phyloP scores from a whole-genome alignment of 2,888 invertebrate species.

The Gymnocheta viridis region DNA sequence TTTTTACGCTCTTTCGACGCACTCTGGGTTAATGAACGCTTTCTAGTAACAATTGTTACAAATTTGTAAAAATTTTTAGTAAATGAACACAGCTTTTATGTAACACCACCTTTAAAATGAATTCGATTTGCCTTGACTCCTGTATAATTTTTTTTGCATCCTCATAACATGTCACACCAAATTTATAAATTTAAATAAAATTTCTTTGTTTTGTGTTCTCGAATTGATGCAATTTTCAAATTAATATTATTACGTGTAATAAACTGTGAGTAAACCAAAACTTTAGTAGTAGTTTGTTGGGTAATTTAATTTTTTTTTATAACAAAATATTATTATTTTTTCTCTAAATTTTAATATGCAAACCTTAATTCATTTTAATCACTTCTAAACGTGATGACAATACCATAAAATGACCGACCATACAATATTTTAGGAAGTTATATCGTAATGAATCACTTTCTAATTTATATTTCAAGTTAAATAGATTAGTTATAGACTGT shows the following conservation, averaged over 20 bases:
- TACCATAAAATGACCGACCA: slow-evolving; percentile 65
- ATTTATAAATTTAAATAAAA: not conserved
- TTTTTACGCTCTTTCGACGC: too few relatives aligned
- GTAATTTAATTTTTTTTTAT: not conserved
- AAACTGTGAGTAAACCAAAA: not conserved
- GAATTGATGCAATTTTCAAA: not conserved
- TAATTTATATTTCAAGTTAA: too few relatives aligned
- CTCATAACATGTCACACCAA: not conserved
- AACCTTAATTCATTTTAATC: slow-evolving; percentile 67
- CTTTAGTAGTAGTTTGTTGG: not conserved
- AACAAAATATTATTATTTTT: not conserved
- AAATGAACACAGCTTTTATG: too few relatives aligned
- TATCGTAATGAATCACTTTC: too few relatives aligned
- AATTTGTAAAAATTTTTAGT: too few relatives aligned
- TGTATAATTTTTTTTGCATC: too few relatives aligned
- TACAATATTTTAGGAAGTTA: slow-evolving; percentile 47
- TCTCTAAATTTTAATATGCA: slow-evolving; percentile 7
- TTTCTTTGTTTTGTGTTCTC: not conserved
- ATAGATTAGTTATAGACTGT: too few relatives aligned
- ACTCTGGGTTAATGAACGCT: too few relatives aligned
- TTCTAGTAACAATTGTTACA: too few relatives aligned
- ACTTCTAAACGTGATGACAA: slow-evolving; percentile 69
- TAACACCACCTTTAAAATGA: too few relatives aligned
- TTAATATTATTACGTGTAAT: not conserved
- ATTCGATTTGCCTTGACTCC: too few relatives aligned